Conservation (phyloP, 35 echinoderm and acorn worm species). For the Heliocidaris erythrogramma region DNA sequence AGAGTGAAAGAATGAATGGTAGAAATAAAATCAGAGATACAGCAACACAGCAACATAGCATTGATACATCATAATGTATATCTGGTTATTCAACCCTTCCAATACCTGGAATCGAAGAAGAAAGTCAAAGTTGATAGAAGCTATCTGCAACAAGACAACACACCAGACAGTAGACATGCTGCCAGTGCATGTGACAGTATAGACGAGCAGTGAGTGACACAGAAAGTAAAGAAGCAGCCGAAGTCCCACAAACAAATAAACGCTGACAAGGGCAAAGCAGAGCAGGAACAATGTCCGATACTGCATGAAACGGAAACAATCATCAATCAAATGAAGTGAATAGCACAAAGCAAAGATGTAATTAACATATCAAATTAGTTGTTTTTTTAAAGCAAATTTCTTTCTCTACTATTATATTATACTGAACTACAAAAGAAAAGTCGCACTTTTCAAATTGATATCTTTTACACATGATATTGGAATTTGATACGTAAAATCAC, state of each 20-base stretch:
- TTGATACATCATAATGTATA: neutral
- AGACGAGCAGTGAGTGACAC: neutral
- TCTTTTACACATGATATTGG: too few relatives aligned
- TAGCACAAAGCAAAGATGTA: neutral
- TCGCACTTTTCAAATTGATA: too few relatives aligned
- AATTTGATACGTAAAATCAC: too few relatives aligned
- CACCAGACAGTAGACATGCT: constrained; percentile 6
- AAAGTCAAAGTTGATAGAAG: neutral
- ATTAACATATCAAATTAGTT: neutral
- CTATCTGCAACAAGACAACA: constrained; percentile 18
- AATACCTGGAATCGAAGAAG: constrained; percentile 30
- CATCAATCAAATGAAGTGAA: neutral
- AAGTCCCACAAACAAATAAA: neutral
- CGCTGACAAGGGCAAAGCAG: neutral
- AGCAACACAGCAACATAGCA: neutral
- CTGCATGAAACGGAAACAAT: neutral
- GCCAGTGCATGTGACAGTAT: constrained; percentile 13
- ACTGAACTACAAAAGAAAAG: too few relatives aligned
- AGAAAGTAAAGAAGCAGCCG: neutral
- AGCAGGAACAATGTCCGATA: constrained; percentile 26
- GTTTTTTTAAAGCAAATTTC: neutral
- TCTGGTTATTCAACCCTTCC: neutral
- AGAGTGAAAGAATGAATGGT: too few relatives aligned
- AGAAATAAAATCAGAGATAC: neutral
- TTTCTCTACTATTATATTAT: too few relatives aligned